A percentile compares a stretch with the other conserved stretches of the same genome.
These are phyloP conservation scores for Theocolax elegans DNA, from an alignment of 1,140 invertebrate species.

Conservation along the genomic window DNA sequence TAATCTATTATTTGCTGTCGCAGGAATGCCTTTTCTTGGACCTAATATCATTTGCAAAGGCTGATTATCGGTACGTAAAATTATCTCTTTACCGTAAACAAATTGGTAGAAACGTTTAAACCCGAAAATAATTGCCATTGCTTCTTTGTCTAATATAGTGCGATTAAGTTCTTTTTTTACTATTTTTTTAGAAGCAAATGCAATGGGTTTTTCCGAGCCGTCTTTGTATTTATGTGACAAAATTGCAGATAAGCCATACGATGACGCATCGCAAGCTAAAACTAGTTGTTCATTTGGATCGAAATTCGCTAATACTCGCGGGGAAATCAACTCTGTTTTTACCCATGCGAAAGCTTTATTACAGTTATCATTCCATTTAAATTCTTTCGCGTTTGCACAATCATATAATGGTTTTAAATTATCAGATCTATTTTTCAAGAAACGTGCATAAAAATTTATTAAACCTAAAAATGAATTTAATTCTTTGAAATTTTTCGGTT, in stretches of 20 bases:
- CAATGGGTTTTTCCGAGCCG: slow-evolving; percentile 36
- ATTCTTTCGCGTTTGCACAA: slow-evolving; percentile 25
- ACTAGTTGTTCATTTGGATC: slow-evolving; percentile 49
- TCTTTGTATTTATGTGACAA: slow-evolving; percentile 51
- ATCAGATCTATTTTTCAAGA: slow-evolving; percentile 31
- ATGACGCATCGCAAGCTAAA: slow-evolving; percentile 58
- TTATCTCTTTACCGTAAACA: slow-evolving; percentile 60
- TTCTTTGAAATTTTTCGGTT: slow-evolving; percentile 32
- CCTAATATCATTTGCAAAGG: slow-evolving; percentile 44
- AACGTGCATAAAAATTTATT: slow-evolving; percentile 45
- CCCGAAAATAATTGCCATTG: slow-evolving; percentile 58
- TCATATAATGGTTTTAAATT: slow-evolving; percentile 41
- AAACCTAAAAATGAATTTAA: slow-evolving; percentile 38
- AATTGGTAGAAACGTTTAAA: slow-evolving; percentile 58
- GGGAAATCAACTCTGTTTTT: slow-evolving; percentile 45
- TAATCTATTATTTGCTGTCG: slow-evolving; percentile 33
- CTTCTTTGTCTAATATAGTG: slow-evolving; percentile 66
- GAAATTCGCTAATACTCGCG: slow-evolving; percentile 48
- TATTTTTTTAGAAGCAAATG: slow-evolving; percentile 28
- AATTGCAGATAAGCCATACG: slow-evolving; percentile 56
- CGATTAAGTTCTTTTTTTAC: slow-evolving; percentile 62
- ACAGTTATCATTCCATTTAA: slow-evolving; percentile 19
- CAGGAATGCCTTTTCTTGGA: slow-evolving; percentile 34
- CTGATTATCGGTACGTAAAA: slow-evolving; percentile 57
- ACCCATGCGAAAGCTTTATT: slow-evolving; percentile 41